Conservation (phyloP, 2,888 invertebrate species). For the Brachylomia viminalis region DNA sequence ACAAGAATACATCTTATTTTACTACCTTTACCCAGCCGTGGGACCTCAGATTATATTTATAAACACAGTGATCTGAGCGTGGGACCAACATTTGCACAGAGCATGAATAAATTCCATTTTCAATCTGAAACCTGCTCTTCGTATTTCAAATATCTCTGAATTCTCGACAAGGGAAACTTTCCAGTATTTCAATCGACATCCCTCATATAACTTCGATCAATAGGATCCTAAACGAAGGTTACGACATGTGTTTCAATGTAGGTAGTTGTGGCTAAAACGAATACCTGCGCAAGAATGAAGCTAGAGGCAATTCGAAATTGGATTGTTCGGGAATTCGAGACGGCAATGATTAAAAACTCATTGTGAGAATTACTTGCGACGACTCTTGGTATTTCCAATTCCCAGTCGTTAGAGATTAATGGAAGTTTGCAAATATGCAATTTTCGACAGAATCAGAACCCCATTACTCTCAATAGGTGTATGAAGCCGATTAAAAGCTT, state of each 20-base stretch:
- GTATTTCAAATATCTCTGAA: background rate
- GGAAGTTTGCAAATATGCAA: background rate
- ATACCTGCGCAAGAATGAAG: background rate
- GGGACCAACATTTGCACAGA: background rate
- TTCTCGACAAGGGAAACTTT: background rate
- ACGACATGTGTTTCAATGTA: background rate
- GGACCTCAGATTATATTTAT: no score
- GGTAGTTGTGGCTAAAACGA: background rate
- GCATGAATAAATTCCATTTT: background rate
- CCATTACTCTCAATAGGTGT: background rate
- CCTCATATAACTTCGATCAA: constrained; percentile 13
- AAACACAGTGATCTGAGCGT: no score
- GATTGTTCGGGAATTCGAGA: background rate
- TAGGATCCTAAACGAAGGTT: background rate
- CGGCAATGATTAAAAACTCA: background rate
- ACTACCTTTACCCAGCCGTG: background rate
- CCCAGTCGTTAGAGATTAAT: background rate
- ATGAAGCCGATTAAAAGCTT: constrained; percentile 6
- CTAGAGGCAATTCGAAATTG: constrained; percentile 13
- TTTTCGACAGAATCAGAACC: background rate
- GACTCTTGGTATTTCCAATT: background rate
- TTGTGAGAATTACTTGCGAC: background rate
- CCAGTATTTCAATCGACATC: background rate
- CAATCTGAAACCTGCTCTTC: background rate
- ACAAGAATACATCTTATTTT: background rate